Base-by-base conservation (phyloP, 2,113 vertebrate genomes). In the Heterotilapia buettikoferi region DNA sequence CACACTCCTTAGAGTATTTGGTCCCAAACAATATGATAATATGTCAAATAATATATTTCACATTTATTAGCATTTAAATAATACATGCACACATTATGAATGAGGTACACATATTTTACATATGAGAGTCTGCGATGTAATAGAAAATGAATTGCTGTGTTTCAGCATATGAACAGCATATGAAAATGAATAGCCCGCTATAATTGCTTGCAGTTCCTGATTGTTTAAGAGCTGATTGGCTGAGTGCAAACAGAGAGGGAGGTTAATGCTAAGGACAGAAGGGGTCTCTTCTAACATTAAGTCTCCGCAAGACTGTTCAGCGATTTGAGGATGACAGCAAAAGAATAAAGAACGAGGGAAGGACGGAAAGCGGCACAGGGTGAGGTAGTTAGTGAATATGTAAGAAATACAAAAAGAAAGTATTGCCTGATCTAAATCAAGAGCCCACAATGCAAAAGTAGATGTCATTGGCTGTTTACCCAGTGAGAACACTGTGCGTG, bases 401-500 rank as follows among this genome's bases (percentile, higher is more conserved):
- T 86, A 66, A 24, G 12, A 56, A 63, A 50, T 54, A 86, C 36
- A 18, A 61, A 56, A 16, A 83, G 24, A 83, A 85, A 89, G 84
- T 92, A 93, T 91, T 38, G 84, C 83, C 93, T 92, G 90, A 93
- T 93, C 84, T 93, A 93, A 96, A 94, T 96, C 3, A 14, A 89
- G 61, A 87, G 66, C 63, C 66, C 63, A 40, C 54, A 84, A 76
- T 84, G 83, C 88, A 93, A 90, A 89, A 83, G 57, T 43, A 89
- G 86, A 93, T 90, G 78, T 91, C 84, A 88, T 93, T 92, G 94
- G 93, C 80, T 91, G 86, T 94, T 94, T 94, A 90, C 24, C 66
- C 45, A 83, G 84, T 84, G 80, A 89, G 88, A 82, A 88, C 87
- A 83, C 10, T 26, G 47, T 66, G 66, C 83, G 66, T 43, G 76